Base-by-base conservation (phyloP, 2,888 invertebrate genomes). In the Lypha dubia region DNA sequence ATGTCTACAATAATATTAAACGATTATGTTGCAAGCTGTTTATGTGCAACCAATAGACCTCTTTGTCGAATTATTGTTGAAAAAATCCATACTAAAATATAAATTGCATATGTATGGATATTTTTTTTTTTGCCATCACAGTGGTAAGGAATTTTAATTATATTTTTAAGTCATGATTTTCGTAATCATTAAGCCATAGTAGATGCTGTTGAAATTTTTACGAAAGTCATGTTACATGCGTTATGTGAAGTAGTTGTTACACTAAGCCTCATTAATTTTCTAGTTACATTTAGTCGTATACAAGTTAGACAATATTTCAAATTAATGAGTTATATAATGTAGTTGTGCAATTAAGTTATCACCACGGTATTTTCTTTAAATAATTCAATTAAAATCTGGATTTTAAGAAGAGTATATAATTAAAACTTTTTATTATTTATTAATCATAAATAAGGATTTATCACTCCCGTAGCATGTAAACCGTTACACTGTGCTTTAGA, bases 21-120 rank as follows among this genome's bases (percentile, higher is more conserved):
- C 70, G 76, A 77, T 73, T 73, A 77, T 81, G 76, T 74, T 84
- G 84, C 84, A 77, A 81, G 73, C 70, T 84, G 49, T 65, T 68
- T 74, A 70, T 77, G 67, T 73, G 77, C 70, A 82, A 76, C 70
- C 75, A 71, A 75, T 75, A 75, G 74, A 81, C 81, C 75, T 68
- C 75, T 75, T 79, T 79, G 65, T 70, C 56, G 62, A 81, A 75
- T 74, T 74, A 53, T 63, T 44, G 51, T 58, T n/a, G 3, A 49
- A 74, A 28, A 65, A n/a, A n/a, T n/a, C n/a, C n/a, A n/a, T n/a
- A n/a, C n/a, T n/a, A n/a, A n/a, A 15, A 65, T 15, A 51, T 62
- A 11, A 17, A 63, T 44, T 74, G 28, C n/a, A 22, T 44, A 56
- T n/a, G 22, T n/a, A 32, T 35, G n/a, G n/a, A 13, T 32, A n/a